Percentiles rank a stretch among this genome's conserved stretches.
phyloP scores from a whole-genome alignment of 2,888 invertebrate species.

The Nomada fucata region DNA sequence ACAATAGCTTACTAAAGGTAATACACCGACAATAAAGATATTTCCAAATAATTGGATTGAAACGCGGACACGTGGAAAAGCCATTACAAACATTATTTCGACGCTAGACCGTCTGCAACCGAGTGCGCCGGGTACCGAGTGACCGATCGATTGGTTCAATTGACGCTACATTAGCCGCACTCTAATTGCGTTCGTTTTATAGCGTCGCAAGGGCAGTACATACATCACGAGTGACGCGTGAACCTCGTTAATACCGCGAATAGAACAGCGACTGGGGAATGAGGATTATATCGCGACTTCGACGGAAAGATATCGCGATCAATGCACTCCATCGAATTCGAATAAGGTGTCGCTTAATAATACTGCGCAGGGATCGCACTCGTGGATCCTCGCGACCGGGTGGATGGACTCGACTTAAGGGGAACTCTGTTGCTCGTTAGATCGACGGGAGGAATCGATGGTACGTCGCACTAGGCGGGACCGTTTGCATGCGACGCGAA shows the following conservation, averaged over 20 bases:
- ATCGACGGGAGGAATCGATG: slow-evolving; percentile 22
- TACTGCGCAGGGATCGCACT: slow-evolving; percentile 15
- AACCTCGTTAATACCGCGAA: slow-evolving; percentile 17
- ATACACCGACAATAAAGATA: no score
- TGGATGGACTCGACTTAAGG: not conserved
- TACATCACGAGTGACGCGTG: not conserved
- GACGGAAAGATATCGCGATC: slow-evolving; percentile 19
- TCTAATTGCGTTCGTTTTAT: slow-evolving; percentile 1
- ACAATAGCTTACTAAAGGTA: no score
- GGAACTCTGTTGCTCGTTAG: no score
- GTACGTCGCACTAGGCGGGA: not conserved
- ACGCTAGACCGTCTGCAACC: not conserved
- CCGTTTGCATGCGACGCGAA: slow-evolving; percentile 30
- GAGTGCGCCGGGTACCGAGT: not conserved
- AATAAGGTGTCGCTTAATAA: slow-evolving; percentile 36
- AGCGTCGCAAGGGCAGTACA: not conserved
- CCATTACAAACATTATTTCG: not conserved
- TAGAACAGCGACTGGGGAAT: not conserved
- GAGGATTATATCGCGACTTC: not conserved
- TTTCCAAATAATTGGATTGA: not conserved
- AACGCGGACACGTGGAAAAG: not conserved
- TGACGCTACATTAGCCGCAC: not conserved
- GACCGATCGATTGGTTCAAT: not conserved
- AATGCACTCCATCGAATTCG: slow-evolving; percentile 29
- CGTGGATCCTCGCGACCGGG: slow-evolving; percentile 34